A percentile compares a stretch with the other conserved stretches of the same genome.
These are phyloP conservation scores for Todiramphus saurophagus DNA, from an alignment of 2,113 vertebrate genomes.

Conservation along the genomic window DNA sequence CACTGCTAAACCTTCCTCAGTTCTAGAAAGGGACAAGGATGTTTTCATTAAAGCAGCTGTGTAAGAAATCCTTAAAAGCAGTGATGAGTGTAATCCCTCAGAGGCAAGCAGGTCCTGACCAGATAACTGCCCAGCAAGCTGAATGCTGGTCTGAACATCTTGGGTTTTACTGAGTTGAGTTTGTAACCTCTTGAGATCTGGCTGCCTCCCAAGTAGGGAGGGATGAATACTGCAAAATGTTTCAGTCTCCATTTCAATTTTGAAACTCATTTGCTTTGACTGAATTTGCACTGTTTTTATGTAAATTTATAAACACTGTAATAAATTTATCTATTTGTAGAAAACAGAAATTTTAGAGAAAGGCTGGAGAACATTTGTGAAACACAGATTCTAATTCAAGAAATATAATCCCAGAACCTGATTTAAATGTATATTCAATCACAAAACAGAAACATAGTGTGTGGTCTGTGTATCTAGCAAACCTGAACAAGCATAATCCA, in stretches of 20 bases:
- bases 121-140: not conserved
- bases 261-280: constrained; percentile 63
- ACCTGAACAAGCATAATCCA: not conserved
- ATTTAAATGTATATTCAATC: not conserved
- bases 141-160: not conserved
- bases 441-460: not conserved
- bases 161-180: constrained; percentile 21
- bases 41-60: not conserved
- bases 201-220: constrained; percentile 57
- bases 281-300: constrained; percentile 60
- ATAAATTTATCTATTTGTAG: constrained; percentile 54
- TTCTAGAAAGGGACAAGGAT: not conserved
- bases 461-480: not conserved
- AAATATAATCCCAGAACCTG: constrained; percentile 2
- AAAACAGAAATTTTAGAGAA: constrained; percentile 51
- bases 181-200: constrained; percentile 64
- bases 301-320: constrained; percentile 60
- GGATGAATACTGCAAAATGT: constrained; percentile 49
- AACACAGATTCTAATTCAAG: constrained; percentile 5
- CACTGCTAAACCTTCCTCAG: not conserved
- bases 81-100: not conserved
- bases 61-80: not conserved
- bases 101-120: not conserved
- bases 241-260: constrained; percentile 51
- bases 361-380: not conserved